Percentiles rank a stretch among this genome's conserved stretches.
Evolutionary conservation across 2,797 vertebrate species (phyloP).

Genomic region (Podarcis lilfordi): DNA sequence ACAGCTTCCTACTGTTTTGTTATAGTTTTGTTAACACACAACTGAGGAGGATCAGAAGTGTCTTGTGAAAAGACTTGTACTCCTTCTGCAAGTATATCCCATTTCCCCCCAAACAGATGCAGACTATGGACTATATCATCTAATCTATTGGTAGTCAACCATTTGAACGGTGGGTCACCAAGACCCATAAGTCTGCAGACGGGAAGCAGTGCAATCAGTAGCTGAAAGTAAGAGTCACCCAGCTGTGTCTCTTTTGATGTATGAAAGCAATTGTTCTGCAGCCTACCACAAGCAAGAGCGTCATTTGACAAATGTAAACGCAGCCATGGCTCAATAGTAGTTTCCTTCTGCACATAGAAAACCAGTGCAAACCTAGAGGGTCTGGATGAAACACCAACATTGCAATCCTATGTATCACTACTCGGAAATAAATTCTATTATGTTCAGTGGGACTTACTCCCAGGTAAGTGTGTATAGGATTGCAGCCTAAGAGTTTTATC

Average conservation of each 20-base stretch:
- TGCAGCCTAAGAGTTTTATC: neutral
- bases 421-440: too few species aligned
- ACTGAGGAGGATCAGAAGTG: neutral
- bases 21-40: neutral
- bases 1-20: neutral
- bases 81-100: neutral
- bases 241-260: neutral
- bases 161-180: neutral
- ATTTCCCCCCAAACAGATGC: neutral
- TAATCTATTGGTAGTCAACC: neutral
- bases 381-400: neutral
- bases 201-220: conserved; percentile 1
- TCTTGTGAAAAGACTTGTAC: neutral
- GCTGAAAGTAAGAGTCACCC: neutral
- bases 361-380: neutral
- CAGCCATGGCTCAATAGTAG: neutral
- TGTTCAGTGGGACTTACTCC: too few species aligned
- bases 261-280: conserved; percentile 1
- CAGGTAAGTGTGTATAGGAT: too few species aligned
- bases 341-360: neutral
- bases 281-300: neutral
- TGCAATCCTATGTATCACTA: neutral
- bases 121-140: neutral
- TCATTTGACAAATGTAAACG: neutral
- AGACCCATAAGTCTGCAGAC: neutral